These are phyloP conservation scores for Lasiurus borealis DNA, from an alignment of 2,113 vertebrate species.

Conservation along the genomic window DNA sequence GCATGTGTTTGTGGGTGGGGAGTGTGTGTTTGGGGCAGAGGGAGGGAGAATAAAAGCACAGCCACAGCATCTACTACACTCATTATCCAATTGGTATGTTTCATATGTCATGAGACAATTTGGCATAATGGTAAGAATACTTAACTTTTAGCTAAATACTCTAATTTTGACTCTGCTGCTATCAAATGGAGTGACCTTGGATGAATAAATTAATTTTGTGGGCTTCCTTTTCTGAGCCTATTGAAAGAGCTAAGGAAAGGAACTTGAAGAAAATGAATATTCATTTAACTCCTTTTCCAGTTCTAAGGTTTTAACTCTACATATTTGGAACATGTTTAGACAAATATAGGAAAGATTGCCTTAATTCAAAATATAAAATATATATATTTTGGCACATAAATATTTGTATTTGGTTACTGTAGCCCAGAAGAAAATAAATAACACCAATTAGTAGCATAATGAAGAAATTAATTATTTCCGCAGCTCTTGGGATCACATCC, in stretches of 20 bases:
- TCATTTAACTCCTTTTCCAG: background rate
- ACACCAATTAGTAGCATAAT: background rate
- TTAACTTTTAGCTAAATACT: background rate
- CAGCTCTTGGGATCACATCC: background rate
- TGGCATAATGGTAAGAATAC: background rate
- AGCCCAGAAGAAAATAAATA: background rate
- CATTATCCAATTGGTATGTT: background rate
- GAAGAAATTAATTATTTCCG: background rate
- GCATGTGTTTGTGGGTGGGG: background rate
- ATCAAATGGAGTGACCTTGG: background rate
- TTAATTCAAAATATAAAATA: background rate
- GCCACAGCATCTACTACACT: background rate
- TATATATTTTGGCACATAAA: background rate
- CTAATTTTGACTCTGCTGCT: background rate
- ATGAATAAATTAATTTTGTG: background rate
- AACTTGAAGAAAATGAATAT: background rate
- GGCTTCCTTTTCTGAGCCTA: background rate
- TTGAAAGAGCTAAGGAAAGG: background rate
- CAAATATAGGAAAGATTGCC: background rate
- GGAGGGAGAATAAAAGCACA: background rate
- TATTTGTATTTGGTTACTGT: background rate
- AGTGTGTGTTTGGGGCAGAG: background rate
- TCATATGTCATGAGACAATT: background rate
- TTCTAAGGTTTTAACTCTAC: background rate
- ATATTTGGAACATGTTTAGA: background rate